These are phyloP conservation scores for Corvus hawaiiensis DNA, from an alignment of 2,113 vertebrate genomes.

Conservation along the genomic window DNA sequence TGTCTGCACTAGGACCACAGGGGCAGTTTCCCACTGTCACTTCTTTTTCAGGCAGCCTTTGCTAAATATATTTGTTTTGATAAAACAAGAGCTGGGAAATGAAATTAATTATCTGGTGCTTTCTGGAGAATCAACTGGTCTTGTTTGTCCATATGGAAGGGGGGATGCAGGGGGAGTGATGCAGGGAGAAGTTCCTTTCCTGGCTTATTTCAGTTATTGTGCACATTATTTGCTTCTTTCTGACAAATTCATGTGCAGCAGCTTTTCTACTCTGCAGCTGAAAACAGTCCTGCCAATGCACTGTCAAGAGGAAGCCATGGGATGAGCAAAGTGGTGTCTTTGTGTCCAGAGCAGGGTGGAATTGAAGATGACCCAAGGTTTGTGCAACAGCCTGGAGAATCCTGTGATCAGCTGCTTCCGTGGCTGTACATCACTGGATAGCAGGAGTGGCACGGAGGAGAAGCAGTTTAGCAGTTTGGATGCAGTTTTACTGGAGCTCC, in stretches of 20 bases:
- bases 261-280: background rate
- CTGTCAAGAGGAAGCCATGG: background rate
- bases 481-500: background rate
- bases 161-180: background rate
- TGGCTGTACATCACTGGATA: background rate
- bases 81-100: background rate
- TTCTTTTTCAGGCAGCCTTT: background rate
- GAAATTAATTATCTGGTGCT: background rate
- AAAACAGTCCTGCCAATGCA: background rate
- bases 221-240: background rate
- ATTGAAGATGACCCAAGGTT: background rate
- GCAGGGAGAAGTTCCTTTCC: background rate
- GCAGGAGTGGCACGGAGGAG: fast-evolving
- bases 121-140: background rate
- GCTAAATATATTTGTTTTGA: background rate
- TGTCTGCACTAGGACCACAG: background rate
- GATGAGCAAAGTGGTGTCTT: background rate
- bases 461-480: background rate
- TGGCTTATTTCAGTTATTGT: background rate
- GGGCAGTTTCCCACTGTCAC: background rate
- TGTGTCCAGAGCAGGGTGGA: background rate
- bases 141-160: background rate
- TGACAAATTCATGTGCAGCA: background rate
- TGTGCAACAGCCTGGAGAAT: background rate
- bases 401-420: background rate